Evolutionary conservation across 2,888 invertebrate species (phyloP), one percentile per base, ranked within the genome.

Genomic region (Halictus quadricinctus): DNA sequence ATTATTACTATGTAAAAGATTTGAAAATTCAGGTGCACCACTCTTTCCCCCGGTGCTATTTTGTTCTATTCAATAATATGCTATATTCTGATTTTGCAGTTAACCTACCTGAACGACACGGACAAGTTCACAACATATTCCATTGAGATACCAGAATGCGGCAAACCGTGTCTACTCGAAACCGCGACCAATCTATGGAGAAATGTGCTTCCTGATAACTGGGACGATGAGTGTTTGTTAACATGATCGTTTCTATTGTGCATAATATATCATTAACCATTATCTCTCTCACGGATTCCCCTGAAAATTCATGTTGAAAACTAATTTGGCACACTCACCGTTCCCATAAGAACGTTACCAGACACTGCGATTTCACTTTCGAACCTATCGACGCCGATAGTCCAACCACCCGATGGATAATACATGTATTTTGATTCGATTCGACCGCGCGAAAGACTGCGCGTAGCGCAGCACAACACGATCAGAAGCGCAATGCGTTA

Each of bases 101-200:
- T 96, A 78, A 95, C 96, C 76, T 97, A 97, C 93, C 95, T 96
- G 79, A 96, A 96, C 90, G 96, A 96, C 91, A 96, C 96, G 18
- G 95, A 96, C 89, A 95, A 95, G 46, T 95, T 95, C 88, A 95
- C 95, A 18, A 96, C 96, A 0, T 95, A 96, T 92, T 95, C 95
- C 90, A 93, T 97, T 84, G 94, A 95, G 80, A 95, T 97, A 88
- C 96, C 96, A 0, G 96, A 96, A 85, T 98, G 97, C 92, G 95
- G 95, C 75, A 94, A 95, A 46, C 96, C 96, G 0, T 98, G 97
- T 91, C 94, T 95, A 5, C 95, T 97, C 87, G 93, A 93, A 0
- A 94, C 95, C 82, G 96, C 97, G 90, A 93, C 94, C 13, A 91
- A 95, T 50, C 94, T 96, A 29, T 94, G 96, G 84, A 93, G 95